Percentiles rank a stretch among this genome's conserved stretches.
Evolutionary conservation across 2,888 invertebrate genomes (phyloP).

Genomic region (Allygus modestus): DNA sequence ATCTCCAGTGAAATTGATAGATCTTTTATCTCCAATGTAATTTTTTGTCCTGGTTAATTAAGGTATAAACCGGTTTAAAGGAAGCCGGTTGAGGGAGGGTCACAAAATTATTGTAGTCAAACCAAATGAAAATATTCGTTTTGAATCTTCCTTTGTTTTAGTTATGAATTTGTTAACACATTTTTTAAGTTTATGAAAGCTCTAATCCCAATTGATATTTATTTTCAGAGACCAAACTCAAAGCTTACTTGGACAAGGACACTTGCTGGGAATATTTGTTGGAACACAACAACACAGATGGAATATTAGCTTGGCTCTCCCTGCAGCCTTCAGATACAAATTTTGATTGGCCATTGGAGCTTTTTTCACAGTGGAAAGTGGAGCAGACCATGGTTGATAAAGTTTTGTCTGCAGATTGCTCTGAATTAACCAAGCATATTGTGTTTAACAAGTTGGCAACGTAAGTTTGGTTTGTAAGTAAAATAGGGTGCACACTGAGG

Average conservation of each 20-base stretch:
- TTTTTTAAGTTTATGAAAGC: too few relatives aligned
- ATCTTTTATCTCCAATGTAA: too few relatives aligned
- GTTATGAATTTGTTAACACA: too few relatives aligned
- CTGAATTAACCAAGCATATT: conserved; percentile 77
- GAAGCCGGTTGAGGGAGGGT: too few relatives aligned
- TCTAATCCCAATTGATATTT: too few relatives aligned
- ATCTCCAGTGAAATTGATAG: too few relatives aligned
- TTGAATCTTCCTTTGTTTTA: too few relatives aligned
- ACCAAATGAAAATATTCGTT: too few relatives aligned
- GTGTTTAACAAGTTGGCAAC: conserved; percentile 75
- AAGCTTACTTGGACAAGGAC: conserved; percentile 76
- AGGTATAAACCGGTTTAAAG: too few relatives aligned
- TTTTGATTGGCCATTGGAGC: conserved; percentile 76
- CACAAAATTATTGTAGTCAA: too few relatives aligned
- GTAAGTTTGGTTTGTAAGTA: conserved; percentile 58
- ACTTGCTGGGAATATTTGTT: conserved; percentile 81
- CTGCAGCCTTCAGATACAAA: conserved; percentile 62
- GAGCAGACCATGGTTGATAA: conserved; percentile 79
- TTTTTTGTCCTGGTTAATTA: too few relatives aligned
- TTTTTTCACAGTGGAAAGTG: conserved; percentile 79
- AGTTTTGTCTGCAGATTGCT: conserved; percentile 76
- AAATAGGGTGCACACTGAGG: neutral
- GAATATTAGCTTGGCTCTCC: conserved; percentile 81
- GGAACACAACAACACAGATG: conserved; percentile 79
- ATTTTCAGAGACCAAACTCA: conserved; percentile 77